phyloP scores from a whole-genome alignment of 2,888 invertebrate species.

The Dusona sp. region DNA sequence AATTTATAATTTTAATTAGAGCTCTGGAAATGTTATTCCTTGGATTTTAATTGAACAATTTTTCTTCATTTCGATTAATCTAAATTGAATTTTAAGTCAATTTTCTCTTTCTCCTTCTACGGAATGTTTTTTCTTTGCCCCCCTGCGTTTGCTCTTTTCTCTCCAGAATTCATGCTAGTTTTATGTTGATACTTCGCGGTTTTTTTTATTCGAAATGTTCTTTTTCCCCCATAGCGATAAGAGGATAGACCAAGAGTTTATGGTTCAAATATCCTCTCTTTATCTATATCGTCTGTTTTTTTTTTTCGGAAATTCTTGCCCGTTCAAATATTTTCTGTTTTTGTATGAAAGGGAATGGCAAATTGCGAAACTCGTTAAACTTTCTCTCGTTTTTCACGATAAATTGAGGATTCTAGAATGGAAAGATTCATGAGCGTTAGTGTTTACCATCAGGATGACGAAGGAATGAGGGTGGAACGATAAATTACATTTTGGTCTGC shows the following conservation, averaged over 20 bases:
- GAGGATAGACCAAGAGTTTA: neutral
- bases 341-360: conserved; percentile 17
- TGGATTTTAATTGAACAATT: neutral
- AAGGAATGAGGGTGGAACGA: conserved; percentile 16
- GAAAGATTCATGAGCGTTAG: conserved; percentile 58
- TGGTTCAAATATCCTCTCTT: neutral
- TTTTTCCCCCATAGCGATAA: neutral
- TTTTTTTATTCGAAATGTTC: neutral
- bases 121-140: neutral
- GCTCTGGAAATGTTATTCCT: too few relatives aligned
- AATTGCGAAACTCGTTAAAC: conserved; percentile 42
- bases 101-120: neutral
- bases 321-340: conserved; percentile 16
- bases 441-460: neutral
- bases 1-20: neutral
- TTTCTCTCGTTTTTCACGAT: conserved; percentile 46
- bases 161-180: neutral
- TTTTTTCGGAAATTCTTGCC: conserved; percentile 20
- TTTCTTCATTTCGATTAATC: too few relatives aligned
- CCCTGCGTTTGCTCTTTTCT: neutral
- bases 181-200: neutral
- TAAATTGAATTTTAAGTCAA: neutral
- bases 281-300: conserved; percentile 17
- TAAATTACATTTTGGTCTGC: conserved; percentile 42
- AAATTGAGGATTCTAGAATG: conserved; percentile 19